Conservation (phyloP, 92 coral and sea anemone genomes). For the Zoanthus sociatus region DNA sequence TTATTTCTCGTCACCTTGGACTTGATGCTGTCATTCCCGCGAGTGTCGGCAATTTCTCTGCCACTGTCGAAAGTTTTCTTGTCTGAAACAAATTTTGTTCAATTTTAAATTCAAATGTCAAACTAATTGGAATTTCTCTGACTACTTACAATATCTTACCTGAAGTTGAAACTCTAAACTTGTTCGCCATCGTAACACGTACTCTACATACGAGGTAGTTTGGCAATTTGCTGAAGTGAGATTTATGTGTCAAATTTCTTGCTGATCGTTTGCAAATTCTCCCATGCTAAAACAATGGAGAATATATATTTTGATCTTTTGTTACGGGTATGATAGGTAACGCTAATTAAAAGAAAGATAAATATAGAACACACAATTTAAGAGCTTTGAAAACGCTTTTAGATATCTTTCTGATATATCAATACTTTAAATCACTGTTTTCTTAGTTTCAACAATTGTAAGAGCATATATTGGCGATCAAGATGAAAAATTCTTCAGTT, state of each 20-base stretch:
- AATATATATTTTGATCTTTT: conserved; percentile 22
- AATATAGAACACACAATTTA: not conserved
- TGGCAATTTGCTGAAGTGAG: conserved; percentile 39
- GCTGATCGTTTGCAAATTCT: conserved; percentile 33
- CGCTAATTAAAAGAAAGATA: not conserved
- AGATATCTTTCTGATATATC: not conserved
- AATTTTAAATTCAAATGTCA: not conserved
- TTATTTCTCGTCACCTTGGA: conserved; percentile 60
- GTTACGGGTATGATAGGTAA: not conserved
- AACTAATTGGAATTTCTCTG: not conserved
- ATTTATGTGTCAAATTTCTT: conserved; percentile 50
- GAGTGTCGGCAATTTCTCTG: conserved; percentile 72
- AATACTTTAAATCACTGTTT: not conserved
- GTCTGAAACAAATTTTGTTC: conserved; percentile 57
- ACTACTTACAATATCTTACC: conserved; percentile 37
- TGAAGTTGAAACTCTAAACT: conserved; percentile 29
- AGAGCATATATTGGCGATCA: conserved; percentile 5
- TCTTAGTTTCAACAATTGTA: not conserved
- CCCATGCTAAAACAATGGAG: conserved; percentile 9
- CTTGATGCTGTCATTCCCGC: conserved; percentile 68
- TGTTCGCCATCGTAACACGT: conserved; percentile 62
- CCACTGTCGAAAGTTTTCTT: conserved; percentile 70
- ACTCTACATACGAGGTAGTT: conserved; percentile 51
- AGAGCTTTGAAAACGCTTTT: not conserved
- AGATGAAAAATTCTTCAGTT: conserved; percentile 26